These are phyloP conservation scores for Plectrocnemia conspersa DNA, from an alignment of 1,140 invertebrate species.

Conservation along the genomic window DNA sequence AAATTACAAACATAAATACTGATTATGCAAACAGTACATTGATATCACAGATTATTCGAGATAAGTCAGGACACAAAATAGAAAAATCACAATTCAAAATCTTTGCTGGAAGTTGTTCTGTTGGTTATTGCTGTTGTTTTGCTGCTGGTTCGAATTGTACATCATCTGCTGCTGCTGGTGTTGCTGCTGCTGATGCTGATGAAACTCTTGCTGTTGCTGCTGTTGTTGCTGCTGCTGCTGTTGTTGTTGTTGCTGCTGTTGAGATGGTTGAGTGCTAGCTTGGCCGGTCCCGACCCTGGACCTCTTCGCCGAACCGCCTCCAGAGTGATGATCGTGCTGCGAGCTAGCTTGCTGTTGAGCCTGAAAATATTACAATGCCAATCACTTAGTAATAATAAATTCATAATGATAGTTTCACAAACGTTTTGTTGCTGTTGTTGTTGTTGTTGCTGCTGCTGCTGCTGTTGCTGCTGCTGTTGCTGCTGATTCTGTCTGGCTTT, in stretches of 20 bases:
- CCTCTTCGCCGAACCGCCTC: slow-evolving; percentile 38
- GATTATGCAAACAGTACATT: no score
- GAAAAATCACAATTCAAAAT: slow-evolving; percentile 42
- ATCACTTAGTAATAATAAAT: slow-evolving; percentile 35
- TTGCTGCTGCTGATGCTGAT: slow-evolving; percentile 52
- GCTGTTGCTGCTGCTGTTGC: slow-evolving; percentile 53
- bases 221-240: slow-evolving; percentile 42
- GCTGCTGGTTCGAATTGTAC: slow-evolving; percentile 48
- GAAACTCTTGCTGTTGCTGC: slow-evolving; percentile 43
- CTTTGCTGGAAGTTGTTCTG: slow-evolving; percentile 63
- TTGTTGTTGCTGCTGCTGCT: slow-evolving; percentile 44
- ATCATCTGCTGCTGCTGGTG: slow-evolving; percentile 60
- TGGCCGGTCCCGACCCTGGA: slow-evolving; percentile 36
- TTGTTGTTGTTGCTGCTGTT: slow-evolving; percentile 48
- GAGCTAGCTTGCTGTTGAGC: slow-evolving; percentile 31
- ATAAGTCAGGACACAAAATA: no score
- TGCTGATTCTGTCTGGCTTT: slow-evolving; percentile 76
- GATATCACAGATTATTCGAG: slow-evolving; percentile 8
- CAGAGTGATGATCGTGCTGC: slow-evolving; percentile 30
- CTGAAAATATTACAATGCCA: not conserved
- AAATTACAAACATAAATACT: no score
- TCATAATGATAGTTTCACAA: slow-evolving; percentile 36
- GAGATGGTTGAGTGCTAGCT: slow-evolving; percentile 29
- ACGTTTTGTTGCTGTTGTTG: slow-evolving; percentile 51
- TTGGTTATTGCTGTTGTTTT: slow-evolving; percentile 47